Conservation (phyloP, 2,797 vertebrate genomes). For the Cygnus olor region DNA sequence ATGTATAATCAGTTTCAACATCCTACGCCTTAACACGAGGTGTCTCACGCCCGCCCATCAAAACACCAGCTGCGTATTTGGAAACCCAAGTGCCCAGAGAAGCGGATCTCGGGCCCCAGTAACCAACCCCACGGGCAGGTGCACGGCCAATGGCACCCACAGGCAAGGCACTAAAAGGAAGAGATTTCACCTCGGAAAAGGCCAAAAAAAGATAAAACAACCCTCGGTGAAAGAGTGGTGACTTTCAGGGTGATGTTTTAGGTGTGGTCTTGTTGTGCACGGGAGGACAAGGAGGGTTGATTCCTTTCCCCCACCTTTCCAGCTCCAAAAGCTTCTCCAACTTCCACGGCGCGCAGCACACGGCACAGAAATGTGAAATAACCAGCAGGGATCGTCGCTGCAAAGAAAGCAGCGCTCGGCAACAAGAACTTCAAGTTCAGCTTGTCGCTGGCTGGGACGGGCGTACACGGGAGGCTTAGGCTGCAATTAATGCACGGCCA, state of each 20-base stretch:
- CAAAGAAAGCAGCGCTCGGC: neutral
- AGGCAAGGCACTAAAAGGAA: neutral
- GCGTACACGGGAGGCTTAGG: neutral
- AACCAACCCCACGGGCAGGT: neutral
- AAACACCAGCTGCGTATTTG: neutral
- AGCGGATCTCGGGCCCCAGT: too few relatives aligned
- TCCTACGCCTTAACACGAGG: slow-evolving; percentile 11
- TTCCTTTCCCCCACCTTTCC: neutral
- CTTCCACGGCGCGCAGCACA: neutral
- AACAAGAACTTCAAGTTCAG: neutral
- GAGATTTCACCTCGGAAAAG: neutral
- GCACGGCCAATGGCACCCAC: neutral
- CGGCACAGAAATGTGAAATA: neutral
- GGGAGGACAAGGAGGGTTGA: neutral
- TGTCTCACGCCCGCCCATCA: neutral
- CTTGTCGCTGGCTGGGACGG: neutral
- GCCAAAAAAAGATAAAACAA: neutral
- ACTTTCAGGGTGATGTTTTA: neutral
- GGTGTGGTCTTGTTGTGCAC: neutral
- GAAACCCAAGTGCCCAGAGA: slow-evolving; percentile 21
- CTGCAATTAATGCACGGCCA: neutral
- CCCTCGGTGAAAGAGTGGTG: neutral
- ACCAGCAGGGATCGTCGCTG: neutral
- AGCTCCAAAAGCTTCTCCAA: too few relatives aligned
- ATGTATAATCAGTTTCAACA: slow-evolving; percentile 34